Conservation (phyloP, 2,888 invertebrate genomes). For the Temnothorax ravouxi region DNA sequence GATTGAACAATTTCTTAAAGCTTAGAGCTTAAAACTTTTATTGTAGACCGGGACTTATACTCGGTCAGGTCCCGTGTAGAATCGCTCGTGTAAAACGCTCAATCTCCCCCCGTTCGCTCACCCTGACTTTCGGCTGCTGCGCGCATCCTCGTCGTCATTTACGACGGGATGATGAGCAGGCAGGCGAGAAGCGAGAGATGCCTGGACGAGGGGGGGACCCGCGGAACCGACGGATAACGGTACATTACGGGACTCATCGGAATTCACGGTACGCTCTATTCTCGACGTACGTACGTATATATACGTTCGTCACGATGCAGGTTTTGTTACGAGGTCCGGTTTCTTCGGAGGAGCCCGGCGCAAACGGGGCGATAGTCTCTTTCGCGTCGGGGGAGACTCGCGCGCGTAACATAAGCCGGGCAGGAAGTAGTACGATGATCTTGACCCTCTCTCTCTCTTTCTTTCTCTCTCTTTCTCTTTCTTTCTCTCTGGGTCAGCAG, state of each 20-base stretch:
- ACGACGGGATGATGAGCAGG: conserved; percentile 75
- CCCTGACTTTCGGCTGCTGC: conserved; percentile 59
- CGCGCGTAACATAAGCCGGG: conserved; percentile 24
- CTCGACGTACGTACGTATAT: conserved; percentile 65
- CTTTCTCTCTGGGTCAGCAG: conserved; percentile 52
- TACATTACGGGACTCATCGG: conserved; percentile 81
- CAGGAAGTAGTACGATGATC: conserved; percentile 50
- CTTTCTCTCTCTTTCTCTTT: conserved; percentile 13
- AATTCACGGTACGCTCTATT: conserved; percentile 84
- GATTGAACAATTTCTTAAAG: too few relatives aligned
- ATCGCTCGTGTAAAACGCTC: not conserved
- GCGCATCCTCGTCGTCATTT: conserved; percentile 67
- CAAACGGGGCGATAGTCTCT: conserved; percentile 72
- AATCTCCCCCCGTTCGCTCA: not conserved
- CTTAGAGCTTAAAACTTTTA: too few relatives aligned
- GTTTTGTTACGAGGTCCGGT: conserved; percentile 71
- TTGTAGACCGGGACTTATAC: too few relatives aligned
- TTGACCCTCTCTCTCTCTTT: conserved; percentile 29
- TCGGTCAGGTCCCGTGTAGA: not conserved
- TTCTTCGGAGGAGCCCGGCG: conserved; percentile 59
- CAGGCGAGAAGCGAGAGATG: conserved; percentile 72
- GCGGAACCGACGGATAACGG: conserved; percentile 81
- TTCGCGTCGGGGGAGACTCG: conserved; percentile 31
- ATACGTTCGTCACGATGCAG: conserved; percentile 65
- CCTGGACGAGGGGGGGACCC: conserved; percentile 76